Percentiles rank a stretch among this genome's conserved stretches.
These are phyloP conservation scores for Coregonus ussuriensis DNA, from an alignment of 2,797 vertebrate genomes.

Conservation along the genomic window DNA sequence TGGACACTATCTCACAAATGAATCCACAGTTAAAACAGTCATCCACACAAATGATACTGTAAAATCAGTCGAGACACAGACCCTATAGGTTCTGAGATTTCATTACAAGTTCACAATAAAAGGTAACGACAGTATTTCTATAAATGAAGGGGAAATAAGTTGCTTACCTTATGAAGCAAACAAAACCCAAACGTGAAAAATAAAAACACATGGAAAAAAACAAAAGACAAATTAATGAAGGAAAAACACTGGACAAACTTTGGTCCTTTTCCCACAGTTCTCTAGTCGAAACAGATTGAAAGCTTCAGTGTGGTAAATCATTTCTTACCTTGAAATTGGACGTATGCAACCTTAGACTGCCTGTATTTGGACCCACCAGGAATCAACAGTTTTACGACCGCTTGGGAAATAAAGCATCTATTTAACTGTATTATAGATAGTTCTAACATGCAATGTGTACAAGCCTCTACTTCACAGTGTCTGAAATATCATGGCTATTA, in stretches of 20 bases:
- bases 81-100: not conserved
- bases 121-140: not conserved
- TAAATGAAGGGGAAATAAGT: not conserved
- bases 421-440: constrained; percentile 28
- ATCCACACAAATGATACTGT: not conserved
- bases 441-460: not conserved
- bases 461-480: not conserved
- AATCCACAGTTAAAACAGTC: not conserved
- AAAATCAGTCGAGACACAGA: not conserved
- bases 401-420: constrained; percentile 61
- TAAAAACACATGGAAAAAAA: not conserved
- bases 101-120: not conserved
- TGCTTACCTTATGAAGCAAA: constrained; percentile 44
- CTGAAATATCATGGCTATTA: not conserved
- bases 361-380: constrained; percentile 71
- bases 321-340: constrained; percentile 75
- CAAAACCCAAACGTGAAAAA: not conserved
- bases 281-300: not conserved
- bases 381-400: constrained; percentile 71
- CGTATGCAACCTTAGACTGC: constrained; percentile 72
- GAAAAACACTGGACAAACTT: constrained; percentile 20
- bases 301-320: not conserved
- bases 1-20: not conserved
- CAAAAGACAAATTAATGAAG: constrained; percentile 37
- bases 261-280: constrained; percentile 48